Evolutionary conservation across 2,888 invertebrate genomes (phyloP), one percentile per base, ranked within the genome.

Genomic region (Beris chalybata): DNA sequence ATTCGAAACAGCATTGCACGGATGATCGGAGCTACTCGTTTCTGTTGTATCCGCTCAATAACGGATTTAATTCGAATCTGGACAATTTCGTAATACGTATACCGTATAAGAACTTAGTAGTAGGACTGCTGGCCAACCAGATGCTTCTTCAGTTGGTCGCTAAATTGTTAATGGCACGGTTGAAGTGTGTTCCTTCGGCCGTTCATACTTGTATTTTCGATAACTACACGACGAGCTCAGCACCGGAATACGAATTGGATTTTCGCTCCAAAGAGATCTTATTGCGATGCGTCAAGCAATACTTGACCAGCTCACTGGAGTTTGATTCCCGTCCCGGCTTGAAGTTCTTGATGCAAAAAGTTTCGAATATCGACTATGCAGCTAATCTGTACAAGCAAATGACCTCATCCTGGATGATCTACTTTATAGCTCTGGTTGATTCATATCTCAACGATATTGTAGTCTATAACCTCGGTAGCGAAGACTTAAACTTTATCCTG

Each of bases 271-370:
- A 79, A 71, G 88, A 90, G 72, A 87, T 89, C 65, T 82, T 95
- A 61, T 78, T 94, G 56, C 88, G 89, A 73, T 90, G 91, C 74
- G 83, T 96, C 69, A 90, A 93, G 72, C 85, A 91, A 68, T 94
- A 95, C 3, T 91, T 93, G 75, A 85, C 85, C 63, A 86, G 92
- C 67, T 91, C 95, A 0, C 85, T 89, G 77, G 92, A 92, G 74
- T 96, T 97, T 77, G 96, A 97, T 79, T 85, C 88, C 7, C 85
- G 96, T 43, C 96, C 96, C 0, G 96, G 96, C 0, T 82, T 97
- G 22, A 97, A 97, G 79, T 96, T 97, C 78, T 85, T 97, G 4
- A 88, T 95, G 70, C 96, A 97, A 79, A 96, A 96, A 83, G 94
- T 95, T 0, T 92, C 92, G 0, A 91, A 91, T 75, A 85, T 93